A percentile compares a stretch with the other conserved stretches of the same genome.
Evolutionary conservation across 2,113 vertebrate genomes (phyloP).

Genomic region (Corythornis madagascariensis): DNA sequence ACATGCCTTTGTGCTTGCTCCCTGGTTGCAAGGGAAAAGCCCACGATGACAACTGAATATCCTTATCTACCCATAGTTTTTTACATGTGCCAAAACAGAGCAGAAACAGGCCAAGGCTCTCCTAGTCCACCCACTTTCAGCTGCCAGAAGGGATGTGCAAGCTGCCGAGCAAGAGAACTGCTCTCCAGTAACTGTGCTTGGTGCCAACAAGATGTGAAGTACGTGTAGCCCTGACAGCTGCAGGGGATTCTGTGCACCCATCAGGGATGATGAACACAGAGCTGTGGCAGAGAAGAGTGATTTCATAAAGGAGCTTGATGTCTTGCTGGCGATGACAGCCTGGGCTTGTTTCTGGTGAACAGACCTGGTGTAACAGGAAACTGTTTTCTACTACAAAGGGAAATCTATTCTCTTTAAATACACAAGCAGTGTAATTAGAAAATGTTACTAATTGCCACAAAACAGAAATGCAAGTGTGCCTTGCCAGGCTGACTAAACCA

Average conservation of each 20-base stretch:
- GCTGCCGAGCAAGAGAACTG: neutral
- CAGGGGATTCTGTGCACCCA: neutral
- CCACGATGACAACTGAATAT: neutral
- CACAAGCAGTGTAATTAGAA: neutral
- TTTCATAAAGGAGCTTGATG: neutral
- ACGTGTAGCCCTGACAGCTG: neutral
- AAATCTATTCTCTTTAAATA: conserved; percentile 39
- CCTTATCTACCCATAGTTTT: neutral
- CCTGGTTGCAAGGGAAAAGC: neutral
- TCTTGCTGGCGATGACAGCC: neutral
- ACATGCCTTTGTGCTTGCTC: neutral
- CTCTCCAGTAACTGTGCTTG: neutral
- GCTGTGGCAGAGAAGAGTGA: neutral
- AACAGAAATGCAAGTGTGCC: neutral
- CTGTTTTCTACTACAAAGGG: conserved; percentile 14
- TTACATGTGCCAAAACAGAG: neutral
- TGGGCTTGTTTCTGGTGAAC: neutral
- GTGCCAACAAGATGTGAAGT: neutral
- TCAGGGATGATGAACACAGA: conserved; percentile 15
- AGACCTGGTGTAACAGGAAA: conserved; percentile 23
- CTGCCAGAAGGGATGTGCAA: neutral
- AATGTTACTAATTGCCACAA: neutral
- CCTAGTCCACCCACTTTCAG: rapidly evolving
- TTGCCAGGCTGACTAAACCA: neutral
- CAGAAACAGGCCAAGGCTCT: neutral